A percentile compares a stretch with the other conserved stretches of the same genome.
phyloP scores from a whole-genome alignment of 2,797 vertebrate genomes.

The Rachycentron canadum region DNA sequence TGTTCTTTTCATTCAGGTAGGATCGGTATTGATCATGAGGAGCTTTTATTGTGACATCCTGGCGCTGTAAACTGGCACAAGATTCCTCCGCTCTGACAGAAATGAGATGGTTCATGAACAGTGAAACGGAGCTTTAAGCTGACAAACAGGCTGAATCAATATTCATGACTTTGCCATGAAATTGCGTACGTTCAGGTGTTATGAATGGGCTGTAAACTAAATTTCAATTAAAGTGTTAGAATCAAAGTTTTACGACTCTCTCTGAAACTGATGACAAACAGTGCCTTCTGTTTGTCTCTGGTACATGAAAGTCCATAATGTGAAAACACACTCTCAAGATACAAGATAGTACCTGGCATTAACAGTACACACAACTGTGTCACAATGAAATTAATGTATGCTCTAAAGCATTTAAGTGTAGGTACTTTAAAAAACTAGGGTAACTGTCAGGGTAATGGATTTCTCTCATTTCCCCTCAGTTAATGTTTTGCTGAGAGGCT shows the following conservation, averaged over 20 bases:
- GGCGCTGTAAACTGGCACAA: conserved; percentile 48
- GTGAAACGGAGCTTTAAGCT: conserved; percentile 45
- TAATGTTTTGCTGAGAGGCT: conserved; percentile 56
- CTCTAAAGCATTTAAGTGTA: conserved; percentile 29
- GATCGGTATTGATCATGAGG: conserved; percentile 63
- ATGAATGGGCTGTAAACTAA: conserved; percentile 62
- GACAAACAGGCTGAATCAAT: conserved; percentile 69
- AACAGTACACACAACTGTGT: conserved; percentile 45
- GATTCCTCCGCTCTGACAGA: conserved; percentile 51
- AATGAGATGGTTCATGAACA: conserved; percentile 45
- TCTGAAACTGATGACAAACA: conserved; percentile 57
- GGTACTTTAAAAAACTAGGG: conserved; percentile 32
- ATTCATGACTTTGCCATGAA: conserved; percentile 59
- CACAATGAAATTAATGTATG: conserved; percentile 44
- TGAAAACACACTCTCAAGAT: conserved; percentile 17
- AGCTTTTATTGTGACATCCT: conserved; percentile 61
- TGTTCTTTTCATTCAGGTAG: conserved; percentile 60
- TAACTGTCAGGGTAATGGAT: conserved; percentile 50
- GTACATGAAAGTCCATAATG: conserved; percentile 63
- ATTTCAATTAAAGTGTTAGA: conserved; percentile 65
- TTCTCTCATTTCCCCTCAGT: conserved; percentile 44
- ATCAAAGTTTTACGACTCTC: conserved; percentile 55
- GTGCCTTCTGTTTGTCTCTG: conserved; percentile 44
- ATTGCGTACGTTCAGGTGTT: conserved; percentile 52
- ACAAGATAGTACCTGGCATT: conserved; percentile 36